Evolutionary conservation across 2,888 invertebrate species (phyloP).

Genomic region (Physocephala rufipes): DNA sequence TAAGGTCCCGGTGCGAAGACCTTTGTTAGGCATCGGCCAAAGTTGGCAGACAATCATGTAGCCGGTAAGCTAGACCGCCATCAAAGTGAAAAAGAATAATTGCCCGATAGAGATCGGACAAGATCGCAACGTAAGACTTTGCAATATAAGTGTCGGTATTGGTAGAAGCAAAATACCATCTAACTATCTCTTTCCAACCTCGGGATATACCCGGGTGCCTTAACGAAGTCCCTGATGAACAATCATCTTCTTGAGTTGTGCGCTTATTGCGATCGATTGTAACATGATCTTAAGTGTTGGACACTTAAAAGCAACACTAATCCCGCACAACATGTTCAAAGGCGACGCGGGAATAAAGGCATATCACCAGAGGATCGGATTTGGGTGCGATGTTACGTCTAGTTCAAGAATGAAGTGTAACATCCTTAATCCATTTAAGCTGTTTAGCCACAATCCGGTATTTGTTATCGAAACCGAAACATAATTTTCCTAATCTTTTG

Average conservation of each 20-base stretch:
- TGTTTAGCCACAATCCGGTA: background rate
- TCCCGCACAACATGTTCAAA: background rate
- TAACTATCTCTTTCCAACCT: no score
- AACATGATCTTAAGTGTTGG: constrained; percentile 20
- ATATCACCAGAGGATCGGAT: no score
- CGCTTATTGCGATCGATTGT: background rate
- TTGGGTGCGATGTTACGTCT: constrained; percentile 1
- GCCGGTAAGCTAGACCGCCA: constrained; percentile 4
- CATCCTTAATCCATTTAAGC: constrained; percentile 12
- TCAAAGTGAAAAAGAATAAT: constrained; percentile 28
- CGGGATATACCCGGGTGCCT: no score
- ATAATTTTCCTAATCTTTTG: constrained; percentile 17
- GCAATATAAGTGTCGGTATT: constrained; percentile 29
- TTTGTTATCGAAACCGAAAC: constrained; percentile 8
- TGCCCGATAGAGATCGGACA: constrained; percentile 30
- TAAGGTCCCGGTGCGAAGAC: background rate
- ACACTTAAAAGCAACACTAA: constrained; percentile 2
- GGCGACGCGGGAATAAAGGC: background rate
- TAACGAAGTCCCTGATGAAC: background rate
- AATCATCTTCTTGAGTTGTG: background rate
- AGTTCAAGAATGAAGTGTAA: no score
- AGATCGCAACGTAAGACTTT: constrained; percentile 24
- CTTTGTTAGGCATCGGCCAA: constrained; percentile 9
- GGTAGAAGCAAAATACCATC: constrained; percentile 13
- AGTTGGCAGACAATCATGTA: constrained; percentile 1